Conservation (phyloP, 2,888 invertebrate species). For the Aspidapion aeneum region DNA sequence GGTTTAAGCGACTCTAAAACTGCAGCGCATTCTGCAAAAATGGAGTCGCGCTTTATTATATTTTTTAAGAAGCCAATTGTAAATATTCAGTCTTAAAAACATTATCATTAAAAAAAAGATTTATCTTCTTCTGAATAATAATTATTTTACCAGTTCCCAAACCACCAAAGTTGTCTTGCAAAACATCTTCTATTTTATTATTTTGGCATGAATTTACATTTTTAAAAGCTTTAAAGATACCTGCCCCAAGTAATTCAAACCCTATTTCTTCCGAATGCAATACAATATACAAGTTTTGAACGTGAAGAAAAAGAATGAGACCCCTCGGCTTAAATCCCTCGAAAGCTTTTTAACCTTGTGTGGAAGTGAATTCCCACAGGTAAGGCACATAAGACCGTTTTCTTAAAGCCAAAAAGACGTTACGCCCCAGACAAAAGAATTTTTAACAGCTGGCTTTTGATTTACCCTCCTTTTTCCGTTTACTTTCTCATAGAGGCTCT, state of each 20-base stretch:
- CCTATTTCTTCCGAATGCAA: background rate
- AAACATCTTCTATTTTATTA: background rate
- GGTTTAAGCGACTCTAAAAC: too few species aligned
- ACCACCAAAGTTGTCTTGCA: too few species aligned
- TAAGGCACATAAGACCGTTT: slow-evolving; percentile 34
- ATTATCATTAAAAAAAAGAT: too few species aligned
- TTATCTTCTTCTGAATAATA: too few species aligned
- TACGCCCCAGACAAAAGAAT: slow-evolving; percentile 37
- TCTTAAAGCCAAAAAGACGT: slow-evolving; percentile 43
- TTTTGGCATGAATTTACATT: background rate
- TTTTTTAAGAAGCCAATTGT: too few species aligned
- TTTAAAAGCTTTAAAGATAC: background rate
- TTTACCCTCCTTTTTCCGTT: slow-evolving; percentile 44
- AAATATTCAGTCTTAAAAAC: too few species aligned
- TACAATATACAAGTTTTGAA: background rate
- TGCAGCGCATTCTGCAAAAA: too few species aligned
- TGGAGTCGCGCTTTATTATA: too few species aligned
- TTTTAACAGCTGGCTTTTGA: slow-evolving; percentile 43
- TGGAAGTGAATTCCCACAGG: slow-evolving; percentile 28
- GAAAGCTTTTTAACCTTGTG: background rate
- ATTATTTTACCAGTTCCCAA: too few species aligned
- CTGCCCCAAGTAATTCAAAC: background rate
- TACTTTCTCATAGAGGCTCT: slow-evolving; percentile 25
- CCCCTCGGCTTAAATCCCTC: background rate
- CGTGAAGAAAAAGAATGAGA: background rate